phyloP scores from a whole-genome alignment of 1,140 invertebrate species.

The Riptortus pedestris region DNA sequence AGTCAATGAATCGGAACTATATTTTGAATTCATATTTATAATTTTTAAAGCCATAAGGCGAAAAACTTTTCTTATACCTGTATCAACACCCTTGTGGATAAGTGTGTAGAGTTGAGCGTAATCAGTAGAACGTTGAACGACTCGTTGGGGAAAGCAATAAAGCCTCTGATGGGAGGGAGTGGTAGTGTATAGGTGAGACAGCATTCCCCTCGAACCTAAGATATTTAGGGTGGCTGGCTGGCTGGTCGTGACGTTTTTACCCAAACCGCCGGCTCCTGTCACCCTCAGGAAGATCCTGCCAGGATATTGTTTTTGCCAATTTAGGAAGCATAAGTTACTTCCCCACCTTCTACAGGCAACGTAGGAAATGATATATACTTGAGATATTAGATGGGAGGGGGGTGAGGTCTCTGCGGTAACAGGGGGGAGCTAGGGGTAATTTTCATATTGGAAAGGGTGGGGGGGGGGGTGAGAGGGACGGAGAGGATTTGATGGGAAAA shows the following conservation, averaged over 20 bases:
- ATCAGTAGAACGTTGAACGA: too few species aligned
- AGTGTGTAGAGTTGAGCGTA: too few species aligned
- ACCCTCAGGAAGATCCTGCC: slow-evolving; percentile 1
- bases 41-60: too few species aligned
- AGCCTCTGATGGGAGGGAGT: too few species aligned
- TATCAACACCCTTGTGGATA: too few species aligned
- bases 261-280: slow-evolving; percentile 3
- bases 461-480: background rate
- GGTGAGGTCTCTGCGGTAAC: background rate
- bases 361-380: slow-evolving; percentile 18
- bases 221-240: background rate
- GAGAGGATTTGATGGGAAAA: background rate
- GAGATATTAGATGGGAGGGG: slow-evolving; percentile 10
- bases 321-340: slow-evolving; percentile 14
- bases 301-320: slow-evolving; percentile 18
- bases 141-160: too few species aligned
- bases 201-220: background rate
- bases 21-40: too few species aligned
- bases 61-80: too few species aligned
- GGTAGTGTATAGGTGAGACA: background rate
- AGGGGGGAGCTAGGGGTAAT: background rate
- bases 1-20: too few species aligned
- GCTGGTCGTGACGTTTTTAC: slow-evolving; percentile 10
- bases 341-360: background rate
- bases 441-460: background rate